Conservation (phyloP, 2,888 invertebrate species). For the Dendrolimus houi region DNA sequence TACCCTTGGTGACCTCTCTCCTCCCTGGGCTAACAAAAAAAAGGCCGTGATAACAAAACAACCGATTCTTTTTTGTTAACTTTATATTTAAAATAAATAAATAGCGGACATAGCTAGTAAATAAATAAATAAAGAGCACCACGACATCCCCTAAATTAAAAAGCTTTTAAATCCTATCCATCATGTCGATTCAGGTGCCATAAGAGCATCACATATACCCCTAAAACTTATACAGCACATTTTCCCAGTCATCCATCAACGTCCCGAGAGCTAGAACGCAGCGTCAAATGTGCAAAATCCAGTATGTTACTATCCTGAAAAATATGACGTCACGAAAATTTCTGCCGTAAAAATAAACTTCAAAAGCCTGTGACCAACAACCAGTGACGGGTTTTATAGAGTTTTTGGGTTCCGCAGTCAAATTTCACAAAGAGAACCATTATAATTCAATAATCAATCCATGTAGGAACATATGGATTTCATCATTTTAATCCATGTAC, state of each 20-base stretch:
- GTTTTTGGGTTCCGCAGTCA: too few species aligned
- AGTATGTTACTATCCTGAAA: slow-evolving; percentile 1
- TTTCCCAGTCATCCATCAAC: neutral
- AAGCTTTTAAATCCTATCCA: neutral
- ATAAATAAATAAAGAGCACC: too few species aligned
- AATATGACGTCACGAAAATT: slow-evolving; percentile 6
- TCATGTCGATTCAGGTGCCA: neutral
- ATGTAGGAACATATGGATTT: too few species aligned
- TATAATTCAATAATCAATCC: too few species aligned
- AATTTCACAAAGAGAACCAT: too few species aligned
- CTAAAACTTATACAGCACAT: neutral
- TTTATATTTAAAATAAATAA: too few species aligned
- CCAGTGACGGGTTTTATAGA: neutral
- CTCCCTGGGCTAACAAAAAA: too few species aligned
- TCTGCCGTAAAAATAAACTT: neutral
- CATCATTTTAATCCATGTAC: too few species aligned
- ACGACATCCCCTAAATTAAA: neutral
- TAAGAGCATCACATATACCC: neutral
- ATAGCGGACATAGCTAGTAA: too few species aligned
- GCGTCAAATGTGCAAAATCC: neutral
- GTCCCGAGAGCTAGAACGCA: neutral
- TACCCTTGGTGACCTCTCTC: too few species aligned
- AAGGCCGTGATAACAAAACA: too few species aligned
- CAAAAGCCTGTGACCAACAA: neutral
- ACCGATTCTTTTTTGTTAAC: too few species aligned